A percentile compares a stretch with the other conserved stretches of the same genome.
These are phyloP conservation scores for Sebastes taczanowskii DNA, from an alignment of 2,797 vertebrate species.

Conservation along the genomic window DNA sequence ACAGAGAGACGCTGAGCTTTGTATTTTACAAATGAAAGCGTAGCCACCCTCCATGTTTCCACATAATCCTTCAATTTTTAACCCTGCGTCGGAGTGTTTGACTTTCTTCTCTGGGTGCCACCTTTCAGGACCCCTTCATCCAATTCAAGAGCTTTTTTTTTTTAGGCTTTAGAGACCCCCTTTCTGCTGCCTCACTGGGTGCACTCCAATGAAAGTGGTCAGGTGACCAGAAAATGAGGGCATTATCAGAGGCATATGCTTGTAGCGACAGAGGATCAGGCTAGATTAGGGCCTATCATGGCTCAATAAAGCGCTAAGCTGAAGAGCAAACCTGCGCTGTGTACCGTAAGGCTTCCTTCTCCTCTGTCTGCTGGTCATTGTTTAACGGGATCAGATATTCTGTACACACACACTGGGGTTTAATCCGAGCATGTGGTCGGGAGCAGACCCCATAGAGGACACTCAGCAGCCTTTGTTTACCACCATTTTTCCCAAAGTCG, in stretches of 20 bases:
- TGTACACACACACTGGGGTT: conserved; percentile 48
- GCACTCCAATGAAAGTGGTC: conserved; percentile 78
- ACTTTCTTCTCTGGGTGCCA: conserved; percentile 78
- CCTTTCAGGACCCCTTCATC: conserved; percentile 67
- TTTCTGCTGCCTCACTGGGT: conserved; percentile 59
- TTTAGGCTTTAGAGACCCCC: conserved; percentile 60
- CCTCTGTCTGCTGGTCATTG: conserved; percentile 68
- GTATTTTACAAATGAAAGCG: conserved; percentile 78
- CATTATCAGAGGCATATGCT: conserved; percentile 82
- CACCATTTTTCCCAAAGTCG: conserved; percentile 17
- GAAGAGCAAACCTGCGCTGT: conserved; percentile 74
- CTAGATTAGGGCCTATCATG: conserved; percentile 76
- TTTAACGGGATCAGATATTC: conserved; percentile 67
- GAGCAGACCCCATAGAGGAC: conserved; percentile 28
- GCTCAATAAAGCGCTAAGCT: conserved; percentile 77
- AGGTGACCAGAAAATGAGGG: conserved; percentile 85
- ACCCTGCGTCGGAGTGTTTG: conserved; percentile 80
- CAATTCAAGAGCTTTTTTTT: conserved; percentile 60
- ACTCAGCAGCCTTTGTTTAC: conserved; percentile 26
- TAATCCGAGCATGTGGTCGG: conserved; percentile 58
- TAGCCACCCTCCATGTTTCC: conserved; percentile 78
- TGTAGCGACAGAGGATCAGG: conserved; percentile 80
- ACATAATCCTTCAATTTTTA: conserved; percentile 82
- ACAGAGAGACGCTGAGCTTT: conserved; percentile 78
- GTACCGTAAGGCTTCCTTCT: conserved; percentile 67